Base-by-base conservation (phyloP, 2,113 vertebrate genomes). In the Hippoglossus stenolepis region DNA sequence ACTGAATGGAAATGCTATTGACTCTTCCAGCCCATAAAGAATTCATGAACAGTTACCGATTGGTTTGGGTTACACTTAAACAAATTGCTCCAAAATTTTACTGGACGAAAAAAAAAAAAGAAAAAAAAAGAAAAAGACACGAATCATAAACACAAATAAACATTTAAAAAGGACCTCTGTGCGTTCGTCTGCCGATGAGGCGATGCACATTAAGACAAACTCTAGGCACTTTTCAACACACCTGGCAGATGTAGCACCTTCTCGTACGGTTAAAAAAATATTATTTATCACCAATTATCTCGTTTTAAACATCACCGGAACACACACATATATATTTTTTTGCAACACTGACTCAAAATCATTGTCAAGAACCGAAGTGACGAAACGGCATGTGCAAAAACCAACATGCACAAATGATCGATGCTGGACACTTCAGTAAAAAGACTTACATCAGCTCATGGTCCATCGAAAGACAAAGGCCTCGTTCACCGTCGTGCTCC, bases 31-130 rank as follows among this genome's bases (percentile, higher is more conserved):
- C 61, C 43, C 63, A 68, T 38, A 53, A 85, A 78, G n/a, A 86
- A 77, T 82, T 53, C 67, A 87, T 70, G 67, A 75, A 31, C 31
- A 31, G 31, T 72, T 64, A 62, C 18, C 1, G 49, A 87, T 68
- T 57, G 58, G 65, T 75, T 80, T 70, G 74, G 70, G 72, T 73
- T 57, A 57, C 61, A 56, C 64, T 75, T 35, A 75, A 64, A 76
- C 51, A 78, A 65, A 75, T 75, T 86, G 80, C 72, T 85, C 70
- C 79, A 75, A 82, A 83, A 85, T 80, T 71, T 66, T 61, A 82
- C 63, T 63, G 77, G 47, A 77, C 62, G 69, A 70, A 69, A 47
- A 70, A 83, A 61, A 1, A 62, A 2, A 67, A 78, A 87, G 72
- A 31, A 38, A 35, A 35, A 35, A 35, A 49, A 20, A 85, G 3